These are phyloP conservation scores for Sylvilagus bachmani DNA, from an alignment of 2,113 vertebrate species.

Conservation along the genomic window DNA sequence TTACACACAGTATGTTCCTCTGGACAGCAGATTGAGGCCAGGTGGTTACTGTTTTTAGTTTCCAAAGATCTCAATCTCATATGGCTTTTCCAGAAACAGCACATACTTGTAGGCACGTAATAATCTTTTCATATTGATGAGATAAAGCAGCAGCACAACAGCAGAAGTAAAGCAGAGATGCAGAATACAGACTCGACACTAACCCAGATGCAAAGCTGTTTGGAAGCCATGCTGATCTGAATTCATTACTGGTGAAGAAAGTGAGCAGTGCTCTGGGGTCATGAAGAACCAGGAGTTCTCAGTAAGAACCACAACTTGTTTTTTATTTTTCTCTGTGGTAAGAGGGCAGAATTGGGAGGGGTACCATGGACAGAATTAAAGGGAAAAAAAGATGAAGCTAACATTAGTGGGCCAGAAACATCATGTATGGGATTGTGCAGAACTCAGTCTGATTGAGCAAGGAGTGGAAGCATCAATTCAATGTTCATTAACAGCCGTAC, in stretches of 20 bases:
- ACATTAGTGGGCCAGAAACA: background rate
- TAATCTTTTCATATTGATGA: slow-evolving; percentile 55
- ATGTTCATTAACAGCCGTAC: background rate
- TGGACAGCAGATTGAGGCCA: slow-evolving; percentile 68
- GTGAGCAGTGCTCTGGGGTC: background rate
- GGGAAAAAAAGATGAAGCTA: background rate
- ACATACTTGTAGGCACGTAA: slow-evolving; percentile 48
- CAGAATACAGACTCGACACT: slow-evolving; percentile 26
- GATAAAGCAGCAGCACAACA: slow-evolving; percentile 58
- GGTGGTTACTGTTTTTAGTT: slow-evolving; percentile 72
- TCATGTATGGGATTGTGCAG: background rate
- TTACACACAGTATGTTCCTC: slow-evolving; percentile 51
- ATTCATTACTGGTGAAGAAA: slow-evolving; percentile 57
- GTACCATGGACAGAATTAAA: background rate
- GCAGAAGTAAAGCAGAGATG: slow-evolving; percentile 65
- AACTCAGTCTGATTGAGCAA: background rate
- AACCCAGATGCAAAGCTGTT: slow-evolving; percentile 59
- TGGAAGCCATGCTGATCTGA: slow-evolving; percentile 31
- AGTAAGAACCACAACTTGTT: slow-evolving; percentile 12
- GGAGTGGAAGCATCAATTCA: background rate
- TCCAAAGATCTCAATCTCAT: slow-evolving; percentile 67
- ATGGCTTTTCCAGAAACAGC: slow-evolving; percentile 61
- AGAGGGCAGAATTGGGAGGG: background rate
- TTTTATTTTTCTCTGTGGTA: slow-evolving; percentile 59
- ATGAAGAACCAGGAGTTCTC: slow-evolving; percentile 1